Percentiles rank a stretch among this genome's conserved stretches.
Evolutionary conservation across 2,888 invertebrate species (phyloP).

Genomic region (Saturnia japonica): DNA sequence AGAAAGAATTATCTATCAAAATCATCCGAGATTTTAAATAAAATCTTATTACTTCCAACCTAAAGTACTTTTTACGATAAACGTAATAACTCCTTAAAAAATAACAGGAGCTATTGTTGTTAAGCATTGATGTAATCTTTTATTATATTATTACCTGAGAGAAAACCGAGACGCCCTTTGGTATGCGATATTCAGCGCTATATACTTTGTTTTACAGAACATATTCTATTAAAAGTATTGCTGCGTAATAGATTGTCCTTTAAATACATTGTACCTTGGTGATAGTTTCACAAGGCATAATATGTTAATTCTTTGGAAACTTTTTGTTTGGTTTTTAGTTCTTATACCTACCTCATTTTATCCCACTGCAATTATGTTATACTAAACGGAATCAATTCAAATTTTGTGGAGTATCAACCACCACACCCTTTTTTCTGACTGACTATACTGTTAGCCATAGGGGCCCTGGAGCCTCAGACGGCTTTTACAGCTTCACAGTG

Average conservation of each 20-base stretch:
- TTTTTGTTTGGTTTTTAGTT: background rate
- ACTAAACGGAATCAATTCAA: too few species aligned
- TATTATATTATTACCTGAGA: constrained; percentile 77
- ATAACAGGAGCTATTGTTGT: constrained; percentile 75
- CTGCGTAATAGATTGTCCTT: constrained; percentile 39
- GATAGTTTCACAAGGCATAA: constrained; percentile 29
- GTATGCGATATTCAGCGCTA: constrained; percentile 39
- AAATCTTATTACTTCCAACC: background rate
- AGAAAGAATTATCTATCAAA: background rate
- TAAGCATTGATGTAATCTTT: constrained; percentile 78
- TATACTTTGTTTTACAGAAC: constrained; percentile 15
- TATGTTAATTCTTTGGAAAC: constrained; percentile 37
- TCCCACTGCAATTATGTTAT: background rate
- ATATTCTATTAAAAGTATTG: constrained; percentile 28
- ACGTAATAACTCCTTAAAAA: constrained; percentile 42
- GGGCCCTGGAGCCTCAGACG: too few species aligned
- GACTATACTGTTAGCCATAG: too few species aligned
- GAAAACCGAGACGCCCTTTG: constrained; percentile 51
- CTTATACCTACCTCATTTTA: too few species aligned
- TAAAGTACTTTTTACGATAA: background rate
- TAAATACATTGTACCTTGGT: constrained; percentile 36
- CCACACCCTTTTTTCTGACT: too few species aligned
- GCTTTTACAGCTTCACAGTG: too few species aligned
- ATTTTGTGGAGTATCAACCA: too few species aligned
- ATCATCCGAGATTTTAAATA: background rate